A percentile compares a stretch with the other conserved stretches of the same genome.
Conservation (phyloP, 2,888 invertebrate species). For the Drosophila prostipennis region DNA sequence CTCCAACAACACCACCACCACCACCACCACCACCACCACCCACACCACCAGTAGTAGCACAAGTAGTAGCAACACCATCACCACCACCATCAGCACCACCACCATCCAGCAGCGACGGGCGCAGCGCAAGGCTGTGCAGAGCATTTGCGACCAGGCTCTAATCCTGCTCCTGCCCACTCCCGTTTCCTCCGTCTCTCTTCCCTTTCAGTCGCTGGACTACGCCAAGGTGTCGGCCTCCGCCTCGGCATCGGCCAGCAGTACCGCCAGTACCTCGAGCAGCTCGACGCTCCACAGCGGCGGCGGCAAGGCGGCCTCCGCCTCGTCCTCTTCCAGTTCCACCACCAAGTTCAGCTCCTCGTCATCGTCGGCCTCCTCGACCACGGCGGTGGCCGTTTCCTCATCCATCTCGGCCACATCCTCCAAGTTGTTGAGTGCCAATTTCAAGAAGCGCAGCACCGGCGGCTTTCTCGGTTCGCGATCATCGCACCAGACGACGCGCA, state of each 20-base stretch:
- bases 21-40: slow-evolving; percentile 48
- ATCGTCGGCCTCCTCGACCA: slow-evolving; percentile 34
- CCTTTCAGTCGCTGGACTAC: slow-evolving; percentile 83
- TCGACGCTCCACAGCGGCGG: slow-evolving; percentile 56
- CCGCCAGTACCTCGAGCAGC: slow-evolving; percentile 77
- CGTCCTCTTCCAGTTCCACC: slow-evolving; percentile 44
- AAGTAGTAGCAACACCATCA: slow-evolving; percentile 45
- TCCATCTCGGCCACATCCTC: slow-evolving; percentile 38
- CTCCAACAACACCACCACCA: slow-evolving; percentile 45
- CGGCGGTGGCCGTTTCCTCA: slow-evolving; percentile 29
- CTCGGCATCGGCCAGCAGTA: slow-evolving; percentile 55
- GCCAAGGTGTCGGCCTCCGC: slow-evolving; percentile 69
- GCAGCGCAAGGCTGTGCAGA: slow-evolving; percentile 78
- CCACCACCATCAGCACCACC: slow-evolving; percentile 55
- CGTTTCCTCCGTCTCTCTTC: slow-evolving; percentile 75
- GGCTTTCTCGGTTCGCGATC: slow-evolving; percentile 19
- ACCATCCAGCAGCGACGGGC: slow-evolving; percentile 62
- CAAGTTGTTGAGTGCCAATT: slow-evolving; percentile 21
- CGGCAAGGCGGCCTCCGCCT: slow-evolving; percentile 41
- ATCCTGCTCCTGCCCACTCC: slow-evolving; percentile 66
- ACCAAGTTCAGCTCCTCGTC: slow-evolving; percentile 57
- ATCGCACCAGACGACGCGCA: slow-evolving; percentile 68
- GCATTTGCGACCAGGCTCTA: slow-evolving; percentile 81
- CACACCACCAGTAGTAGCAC: slow-evolving; percentile 26
- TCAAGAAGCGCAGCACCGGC: slow-evolving; percentile 57